These are phyloP conservation scores for Nematopogon swammerdamellus DNA, from an alignment of 2,888 invertebrate species.

Conservation along the genomic window DNA sequence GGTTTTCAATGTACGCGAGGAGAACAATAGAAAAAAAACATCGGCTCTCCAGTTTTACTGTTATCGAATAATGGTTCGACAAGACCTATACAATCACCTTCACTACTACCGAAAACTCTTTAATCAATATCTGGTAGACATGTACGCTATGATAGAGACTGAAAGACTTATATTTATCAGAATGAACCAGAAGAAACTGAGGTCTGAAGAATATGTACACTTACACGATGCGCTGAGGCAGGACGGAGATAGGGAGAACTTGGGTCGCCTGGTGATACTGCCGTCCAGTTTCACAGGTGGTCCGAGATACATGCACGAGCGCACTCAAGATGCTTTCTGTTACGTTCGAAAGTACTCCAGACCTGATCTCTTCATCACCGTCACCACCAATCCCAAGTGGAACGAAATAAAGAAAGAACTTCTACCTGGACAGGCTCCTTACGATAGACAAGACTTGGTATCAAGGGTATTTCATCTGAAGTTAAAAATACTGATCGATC, in stretches of 20 bases:
- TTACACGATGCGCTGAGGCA: conserved; percentile 12
- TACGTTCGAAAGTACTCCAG: conserved; percentile 13
- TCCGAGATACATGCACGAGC: conserved; percentile 15
- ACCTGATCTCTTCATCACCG: conserved; percentile 10
- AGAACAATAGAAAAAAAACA: neutral
- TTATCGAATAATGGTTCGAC: neutral
- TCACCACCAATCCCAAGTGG: conserved; percentile 3
- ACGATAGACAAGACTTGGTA: conserved; percentile 4
- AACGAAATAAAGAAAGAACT: conserved; percentile 2
- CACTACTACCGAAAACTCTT: conserved; percentile 13
- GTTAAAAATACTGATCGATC: conserved; percentile 2
- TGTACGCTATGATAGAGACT: conserved; percentile 17
- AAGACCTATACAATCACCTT: conserved; percentile 1
- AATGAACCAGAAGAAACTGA: conserved; percentile 14
- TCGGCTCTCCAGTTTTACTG: neutral
- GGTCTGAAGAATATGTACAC: conserved; percentile 14
- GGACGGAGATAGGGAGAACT: conserved; percentile 5
- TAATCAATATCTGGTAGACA: conserved; percentile 18
- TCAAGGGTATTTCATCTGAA: conserved; percentile 6
- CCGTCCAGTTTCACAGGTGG: conserved; percentile 12
- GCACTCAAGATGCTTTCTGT: conserved; percentile 12
- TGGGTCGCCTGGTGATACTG: conserved; percentile 10
- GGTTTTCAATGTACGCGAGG: neutral
- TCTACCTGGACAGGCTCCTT: conserved; percentile 3
- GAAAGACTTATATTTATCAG: conserved; percentile 13